Base-by-base conservation (phyloP, 2,888 invertebrate species). In the Tinea semifulvella region DNA sequence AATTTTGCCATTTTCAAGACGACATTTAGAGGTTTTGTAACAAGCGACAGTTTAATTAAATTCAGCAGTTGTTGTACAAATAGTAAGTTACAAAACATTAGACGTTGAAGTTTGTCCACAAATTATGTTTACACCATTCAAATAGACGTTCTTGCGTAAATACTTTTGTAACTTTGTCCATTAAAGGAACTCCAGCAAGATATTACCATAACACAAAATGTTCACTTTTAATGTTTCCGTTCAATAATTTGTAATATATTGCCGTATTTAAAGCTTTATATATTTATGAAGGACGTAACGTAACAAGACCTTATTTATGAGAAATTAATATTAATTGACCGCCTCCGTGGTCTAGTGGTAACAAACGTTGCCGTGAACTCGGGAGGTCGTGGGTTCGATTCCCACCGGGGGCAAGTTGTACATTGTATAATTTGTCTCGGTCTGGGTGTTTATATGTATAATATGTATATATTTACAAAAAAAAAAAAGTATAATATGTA, bases 111-210 rank as follows among this genome's bases (percentile, higher is more conserved):
- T 75, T 75, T 61, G 56, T 58, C 69, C 68, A 73, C 74, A 76
- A 76, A 74, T 75, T 70, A 72, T 65, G 66, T 76, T 72, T 74
- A 69, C 73, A 70, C 69, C 69, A 70, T 71, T 73, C 65, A 66
- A 68, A 74, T 75, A 70, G 67, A 67, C 67, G 63, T 63, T 65
- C 57, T 61, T 68, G 67, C 63, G 64, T 67, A 68, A 69, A 73
- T 72, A 72, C 70, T 73, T 72, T 65, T 63, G 62, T 56, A 75
- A 74, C 68, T 73, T 59, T 64, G 59, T 68, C 73, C 71, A 72
- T 76, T 73, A 72, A 63, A 67, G 64, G 63, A 71, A 71, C 66
- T 70, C 65, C 58, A 61, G 57, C 61, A 65, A 68, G 65, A 65
- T 66, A 74, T 74, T 72, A 69, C 63, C 67, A 70, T 68, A 70